Percentiles rank a stretch among this genome's conserved stretches.
phyloP scores from a whole-genome alignment of 2,113 vertebrate species.

The Piaya cayana region DNA sequence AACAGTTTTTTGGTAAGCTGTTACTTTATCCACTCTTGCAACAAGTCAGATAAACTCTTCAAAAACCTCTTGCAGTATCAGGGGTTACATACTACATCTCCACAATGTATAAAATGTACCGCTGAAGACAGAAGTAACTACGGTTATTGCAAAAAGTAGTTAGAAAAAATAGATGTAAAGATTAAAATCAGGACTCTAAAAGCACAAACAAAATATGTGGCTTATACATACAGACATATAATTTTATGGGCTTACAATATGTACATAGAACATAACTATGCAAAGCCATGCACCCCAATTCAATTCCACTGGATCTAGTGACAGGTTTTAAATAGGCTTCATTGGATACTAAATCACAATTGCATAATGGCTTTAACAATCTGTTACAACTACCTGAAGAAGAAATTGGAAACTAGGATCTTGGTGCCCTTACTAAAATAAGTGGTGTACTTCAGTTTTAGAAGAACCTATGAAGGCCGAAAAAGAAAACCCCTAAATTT shows the following conservation, averaged over 20 bases:
- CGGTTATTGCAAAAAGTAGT: neutral
- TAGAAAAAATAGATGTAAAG: neutral
- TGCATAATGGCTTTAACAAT: neutral
- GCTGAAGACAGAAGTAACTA: neutral
- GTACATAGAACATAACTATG: neutral
- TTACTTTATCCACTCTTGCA: neutral
- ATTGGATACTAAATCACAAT: neutral
- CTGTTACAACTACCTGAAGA: neutral
- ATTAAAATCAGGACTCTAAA: neutral
- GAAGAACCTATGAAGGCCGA: neutral
- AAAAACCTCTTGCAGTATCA: neutral
- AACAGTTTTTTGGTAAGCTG: neutral
- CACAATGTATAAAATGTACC: neutral
- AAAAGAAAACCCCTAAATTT: neutral
- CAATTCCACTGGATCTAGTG: neutral
- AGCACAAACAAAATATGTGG: neutral
- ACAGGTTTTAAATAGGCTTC: neutral
- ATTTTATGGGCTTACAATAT: neutral
- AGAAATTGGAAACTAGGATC: accelerated
- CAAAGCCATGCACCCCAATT: neutral
- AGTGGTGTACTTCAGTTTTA: neutral
- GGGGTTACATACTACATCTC: neutral
- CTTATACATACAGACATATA: neutral
- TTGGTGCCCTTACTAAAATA: neutral
- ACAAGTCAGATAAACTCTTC: neutral